Percentiles rank a stretch among this genome's conserved stretches.
phyloP scores from a whole-genome alignment of 2,113 vertebrate species.

The Apteryx mantelli region DNA sequence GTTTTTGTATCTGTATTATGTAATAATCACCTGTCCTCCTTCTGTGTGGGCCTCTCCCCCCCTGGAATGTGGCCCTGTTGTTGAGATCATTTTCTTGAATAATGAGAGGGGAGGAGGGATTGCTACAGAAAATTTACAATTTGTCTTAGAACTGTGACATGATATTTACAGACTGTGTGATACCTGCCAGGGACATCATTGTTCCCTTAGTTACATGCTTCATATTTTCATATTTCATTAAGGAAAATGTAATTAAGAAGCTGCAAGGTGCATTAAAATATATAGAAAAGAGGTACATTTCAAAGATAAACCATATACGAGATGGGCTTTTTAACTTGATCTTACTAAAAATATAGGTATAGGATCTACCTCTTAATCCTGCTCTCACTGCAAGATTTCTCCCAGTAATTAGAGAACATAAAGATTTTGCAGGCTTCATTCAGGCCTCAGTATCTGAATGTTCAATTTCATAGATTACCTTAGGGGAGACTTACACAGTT shows the following conservation, averaged over 20 bases:
- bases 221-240: conserved; percentile 1
- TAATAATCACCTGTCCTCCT: not conserved
- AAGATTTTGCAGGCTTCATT: not conserved
- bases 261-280: not conserved
- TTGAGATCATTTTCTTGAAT: not conserved
- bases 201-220: not conserved
- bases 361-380: not conserved
- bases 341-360: not conserved
- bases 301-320: not conserved
- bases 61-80: not conserved
- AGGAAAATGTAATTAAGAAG: not conserved
- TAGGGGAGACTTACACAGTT: not conserved
- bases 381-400: not conserved
- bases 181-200: not conserved
- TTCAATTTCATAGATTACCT: not conserved
- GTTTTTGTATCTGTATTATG: not conserved
- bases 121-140: not conserved
- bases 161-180: not conserved
- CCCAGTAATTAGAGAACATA: not conserved
- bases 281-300: not conserved
- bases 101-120: not conserved
- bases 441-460: not conserved
- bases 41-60: not conserved
- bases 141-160: not conserved
- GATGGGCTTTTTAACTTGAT: not conserved